Percentiles rank a stretch among this genome's conserved stretches.
These are phyloP conservation scores for Actinia tenebrosa DNA, from an alignment of 64 coral and sea anemone genomes.

Conservation along the genomic window DNA sequence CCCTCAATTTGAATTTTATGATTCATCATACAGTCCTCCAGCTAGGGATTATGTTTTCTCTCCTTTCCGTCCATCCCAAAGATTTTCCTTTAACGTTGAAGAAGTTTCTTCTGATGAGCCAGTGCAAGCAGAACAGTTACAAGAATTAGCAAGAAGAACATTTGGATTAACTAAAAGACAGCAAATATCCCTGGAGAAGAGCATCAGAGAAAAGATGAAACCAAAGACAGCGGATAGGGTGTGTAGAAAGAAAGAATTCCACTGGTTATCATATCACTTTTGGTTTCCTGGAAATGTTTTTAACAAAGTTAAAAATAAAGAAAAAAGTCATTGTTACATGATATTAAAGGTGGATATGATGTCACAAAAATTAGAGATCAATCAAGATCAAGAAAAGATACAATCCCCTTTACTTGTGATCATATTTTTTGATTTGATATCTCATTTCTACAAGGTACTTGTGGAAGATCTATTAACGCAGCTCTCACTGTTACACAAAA, in stretches of 20 bases:
- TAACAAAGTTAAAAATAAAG: too few species aligned
- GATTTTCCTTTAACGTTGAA: not conserved
- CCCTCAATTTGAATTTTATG: slow-evolving; percentile 10
- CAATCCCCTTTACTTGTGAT: too few species aligned
- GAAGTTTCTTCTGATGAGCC: slow-evolving; percentile 5
- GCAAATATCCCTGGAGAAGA: slow-evolving; percentile 38
- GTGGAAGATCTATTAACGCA: slow-evolving; percentile 62
- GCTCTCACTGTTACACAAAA: slow-evolving; percentile 43
- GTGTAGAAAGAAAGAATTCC: not conserved
- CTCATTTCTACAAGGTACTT: slow-evolving; percentile 25
- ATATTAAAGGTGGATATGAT: too few species aligned
- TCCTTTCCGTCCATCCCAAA: not conserved
- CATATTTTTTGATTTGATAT: not conserved
- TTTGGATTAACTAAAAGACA: slow-evolving; percentile 42
- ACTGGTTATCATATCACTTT: too few species aligned
- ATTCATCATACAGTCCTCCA: slow-evolving; percentile 37
- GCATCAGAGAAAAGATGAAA: slow-evolving; percentile 8
- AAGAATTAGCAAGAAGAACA: slow-evolving; percentile 49
- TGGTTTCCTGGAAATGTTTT: too few species aligned
- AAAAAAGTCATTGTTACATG: too few species aligned
- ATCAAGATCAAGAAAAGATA: too few species aligned
- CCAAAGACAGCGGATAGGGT: slow-evolving; percentile 56
- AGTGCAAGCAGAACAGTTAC: slow-evolving; percentile 30
- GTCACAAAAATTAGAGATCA: too few species aligned
- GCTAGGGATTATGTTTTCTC: not conserved